A percentile compares a stretch with the other conserved stretches of the same genome.
Conservation (phyloP, 2,113 vertebrate species). For the Pangasianodon gigas region DNA sequence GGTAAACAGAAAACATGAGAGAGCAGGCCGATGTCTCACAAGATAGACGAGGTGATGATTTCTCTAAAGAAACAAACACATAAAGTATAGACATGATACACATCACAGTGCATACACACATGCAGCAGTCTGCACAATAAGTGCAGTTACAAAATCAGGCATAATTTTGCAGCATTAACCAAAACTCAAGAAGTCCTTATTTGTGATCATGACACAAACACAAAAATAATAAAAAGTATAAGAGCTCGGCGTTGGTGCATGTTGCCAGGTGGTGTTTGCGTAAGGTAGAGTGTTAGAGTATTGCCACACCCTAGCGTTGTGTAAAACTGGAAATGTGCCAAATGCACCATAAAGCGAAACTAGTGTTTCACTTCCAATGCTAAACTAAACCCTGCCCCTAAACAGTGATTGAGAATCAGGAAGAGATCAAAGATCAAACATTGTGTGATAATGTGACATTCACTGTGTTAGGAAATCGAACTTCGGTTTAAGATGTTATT, state of each 20-base stretch:
- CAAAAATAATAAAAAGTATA: background rate
- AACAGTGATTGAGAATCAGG: background rate
- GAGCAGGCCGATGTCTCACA: background rate
- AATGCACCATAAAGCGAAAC: background rate
- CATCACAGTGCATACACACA: background rate
- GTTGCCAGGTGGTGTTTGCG: background rate
- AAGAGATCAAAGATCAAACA: background rate
- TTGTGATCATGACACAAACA: background rate
- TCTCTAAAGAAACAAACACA: background rate
- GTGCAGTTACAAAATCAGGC: background rate
- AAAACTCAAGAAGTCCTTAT: background rate
- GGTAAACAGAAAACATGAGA: background rate
- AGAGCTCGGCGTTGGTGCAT: background rate
- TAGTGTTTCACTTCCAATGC: background rate
- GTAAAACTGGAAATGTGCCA: background rate
- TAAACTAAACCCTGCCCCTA: background rate
- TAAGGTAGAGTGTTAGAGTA: background rate
- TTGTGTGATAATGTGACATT: background rate
- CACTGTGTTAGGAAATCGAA: background rate
- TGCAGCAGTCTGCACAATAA: background rate
- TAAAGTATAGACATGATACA: background rate
- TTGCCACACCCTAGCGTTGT: background rate
- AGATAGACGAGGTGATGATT: background rate
- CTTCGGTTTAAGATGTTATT: background rate
- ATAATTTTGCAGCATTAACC: background rate